Conservation (phyloP, 2,113 vertebrate species). For the Castor canadensis region DNA sequence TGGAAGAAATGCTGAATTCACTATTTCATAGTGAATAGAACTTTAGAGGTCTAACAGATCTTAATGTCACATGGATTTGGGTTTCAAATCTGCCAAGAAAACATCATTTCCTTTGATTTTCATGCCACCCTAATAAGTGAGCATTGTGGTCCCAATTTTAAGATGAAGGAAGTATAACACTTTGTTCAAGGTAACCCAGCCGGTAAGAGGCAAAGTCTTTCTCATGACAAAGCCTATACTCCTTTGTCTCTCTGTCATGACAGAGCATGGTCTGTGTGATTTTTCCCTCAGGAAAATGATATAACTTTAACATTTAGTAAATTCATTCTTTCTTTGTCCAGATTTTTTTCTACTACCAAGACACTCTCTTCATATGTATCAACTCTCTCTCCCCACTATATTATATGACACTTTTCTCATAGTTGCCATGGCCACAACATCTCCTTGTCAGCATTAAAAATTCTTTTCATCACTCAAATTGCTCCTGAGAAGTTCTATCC, state of each 20-base stretch:
- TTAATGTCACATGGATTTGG: not conserved
- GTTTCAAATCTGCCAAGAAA: not conserved
- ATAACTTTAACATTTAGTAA: not conserved
- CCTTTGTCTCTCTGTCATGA: not conserved
- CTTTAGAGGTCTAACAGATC: not conserved
- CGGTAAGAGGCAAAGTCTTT: not conserved
- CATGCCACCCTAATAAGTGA: not conserved
- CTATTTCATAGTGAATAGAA: not conserved
- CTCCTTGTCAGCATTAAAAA: not conserved
- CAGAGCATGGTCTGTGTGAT: not conserved
- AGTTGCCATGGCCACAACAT: not conserved
- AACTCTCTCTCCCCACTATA: not conserved
- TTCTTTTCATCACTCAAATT: not conserved
- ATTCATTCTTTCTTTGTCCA: not conserved
- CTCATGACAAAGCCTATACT: not conserved
- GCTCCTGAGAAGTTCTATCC: not conserved
- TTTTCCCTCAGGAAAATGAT: not conserved
- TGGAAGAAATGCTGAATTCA: not conserved
- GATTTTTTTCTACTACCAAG: not conserved
- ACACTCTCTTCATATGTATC: not conserved
- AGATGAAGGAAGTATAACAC: not conserved
- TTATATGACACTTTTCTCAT: not conserved
- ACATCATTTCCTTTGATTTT: not conserved
- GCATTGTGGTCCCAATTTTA: not conserved
- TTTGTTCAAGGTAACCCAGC: not conserved